Conservation (phyloP, 2,797 vertebrate genomes). For the Typhlichthys subterraneus region DNA sequence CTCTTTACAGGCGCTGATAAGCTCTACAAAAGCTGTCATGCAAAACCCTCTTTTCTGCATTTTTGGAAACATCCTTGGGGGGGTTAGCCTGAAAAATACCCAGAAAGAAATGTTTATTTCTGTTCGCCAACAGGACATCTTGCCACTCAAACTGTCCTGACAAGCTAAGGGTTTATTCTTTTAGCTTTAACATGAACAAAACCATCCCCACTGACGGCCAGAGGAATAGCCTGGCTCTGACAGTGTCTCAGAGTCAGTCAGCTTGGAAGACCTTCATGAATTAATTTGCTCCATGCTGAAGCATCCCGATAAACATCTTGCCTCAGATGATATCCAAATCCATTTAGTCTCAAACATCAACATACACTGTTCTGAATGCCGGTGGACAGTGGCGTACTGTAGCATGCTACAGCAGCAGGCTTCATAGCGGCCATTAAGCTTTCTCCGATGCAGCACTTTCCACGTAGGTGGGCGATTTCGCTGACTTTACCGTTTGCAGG, state of each 20-base stretch:
- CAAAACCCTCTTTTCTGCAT: slow-evolving; percentile 42
- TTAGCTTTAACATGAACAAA: not conserved
- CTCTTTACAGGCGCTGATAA: slow-evolving; percentile 55
- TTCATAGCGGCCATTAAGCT: slow-evolving; percentile 56
- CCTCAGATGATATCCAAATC: slow-evolving; percentile 13
- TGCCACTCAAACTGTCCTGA: too few relatives aligned
- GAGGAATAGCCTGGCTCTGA: slow-evolving; percentile 8
- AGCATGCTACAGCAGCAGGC: slow-evolving; percentile 35
- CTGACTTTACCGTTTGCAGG: slow-evolving; percentile 57
- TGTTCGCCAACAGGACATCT: too few relatives aligned
- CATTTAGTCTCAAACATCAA: slow-evolving; percentile 10
- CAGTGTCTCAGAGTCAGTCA: not conserved
- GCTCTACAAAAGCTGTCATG: slow-evolving; percentile 56
- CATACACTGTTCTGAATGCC: slow-evolving; percentile 46
- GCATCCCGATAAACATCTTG: slow-evolving; percentile 2
- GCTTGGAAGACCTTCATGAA: not conserved
- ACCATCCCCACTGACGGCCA: slow-evolving; percentile 10
- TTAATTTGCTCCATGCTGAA: slow-evolving; percentile 6
- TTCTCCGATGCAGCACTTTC: slow-evolving; percentile 73
- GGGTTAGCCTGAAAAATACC: slow-evolving; percentile 28
- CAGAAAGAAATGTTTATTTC: not conserved
- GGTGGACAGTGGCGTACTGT: slow-evolving; percentile 37
- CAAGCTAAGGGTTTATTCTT: too few relatives aligned
- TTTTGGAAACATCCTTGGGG: slow-evolving; percentile 37
- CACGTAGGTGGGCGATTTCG: slow-evolving; percentile 56